Percentiles rank a stretch among this genome's conserved stretches.
Evolutionary conservation across 2,113 vertebrate genomes (phyloP).

Genomic region (Nothoprocta perdicaria): DNA sequence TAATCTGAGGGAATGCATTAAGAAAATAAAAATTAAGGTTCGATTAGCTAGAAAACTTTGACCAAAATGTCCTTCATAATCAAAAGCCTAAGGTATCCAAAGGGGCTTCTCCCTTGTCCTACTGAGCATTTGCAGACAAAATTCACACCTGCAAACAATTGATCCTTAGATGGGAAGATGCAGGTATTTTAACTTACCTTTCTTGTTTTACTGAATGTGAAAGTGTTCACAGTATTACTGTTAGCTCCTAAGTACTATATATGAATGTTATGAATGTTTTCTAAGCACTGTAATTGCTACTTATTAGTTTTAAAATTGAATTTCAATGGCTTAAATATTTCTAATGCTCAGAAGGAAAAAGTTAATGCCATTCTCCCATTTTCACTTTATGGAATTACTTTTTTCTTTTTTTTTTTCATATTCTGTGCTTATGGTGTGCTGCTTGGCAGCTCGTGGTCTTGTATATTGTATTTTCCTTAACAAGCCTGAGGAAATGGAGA

Average conservation of each 20-base stretch:
- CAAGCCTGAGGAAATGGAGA: not conserved
- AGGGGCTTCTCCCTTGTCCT: not conserved
- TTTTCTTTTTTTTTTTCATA: not conserved
- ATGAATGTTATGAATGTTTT: not conserved
- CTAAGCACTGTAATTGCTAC: not conserved
- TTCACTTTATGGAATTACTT: not conserved
- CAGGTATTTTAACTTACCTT: not conserved
- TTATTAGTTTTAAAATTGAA: not conserved
- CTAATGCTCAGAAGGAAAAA: not conserved
- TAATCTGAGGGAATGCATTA: not conserved
- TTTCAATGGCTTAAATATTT: not conserved
- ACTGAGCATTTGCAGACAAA: not conserved
- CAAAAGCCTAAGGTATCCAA: not conserved
- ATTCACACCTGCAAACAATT: not conserved
- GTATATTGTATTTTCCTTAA: not conserved
- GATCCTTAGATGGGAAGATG: not conserved
- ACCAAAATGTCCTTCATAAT: not conserved
- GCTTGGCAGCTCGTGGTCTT: not conserved
- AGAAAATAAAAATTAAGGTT: not conserved
- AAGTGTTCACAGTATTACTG: not conserved
- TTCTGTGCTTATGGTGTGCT: not conserved
- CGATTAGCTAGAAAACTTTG: not conserved
- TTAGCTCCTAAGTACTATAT: not conserved
- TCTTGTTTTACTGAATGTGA: not conserved
- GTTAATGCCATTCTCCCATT: not conserved